Percentiles rank a stretch among this genome's conserved stretches.
Evolutionary conservation across 2,888 invertebrate species (phyloP).

Genomic region (Alloplasta piceator): DNA sequence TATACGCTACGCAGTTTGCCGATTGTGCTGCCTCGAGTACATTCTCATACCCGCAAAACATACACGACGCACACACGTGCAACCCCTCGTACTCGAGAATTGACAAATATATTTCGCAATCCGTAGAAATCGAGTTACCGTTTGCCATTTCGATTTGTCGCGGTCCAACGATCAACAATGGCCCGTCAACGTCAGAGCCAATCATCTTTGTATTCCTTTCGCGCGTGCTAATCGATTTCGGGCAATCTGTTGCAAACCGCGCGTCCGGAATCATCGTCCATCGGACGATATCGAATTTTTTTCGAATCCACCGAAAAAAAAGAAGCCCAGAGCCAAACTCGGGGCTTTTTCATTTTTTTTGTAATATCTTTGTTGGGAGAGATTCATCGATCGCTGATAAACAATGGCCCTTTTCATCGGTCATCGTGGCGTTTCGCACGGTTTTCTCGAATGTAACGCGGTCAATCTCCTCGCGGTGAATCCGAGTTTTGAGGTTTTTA

Average conservation of each 20-base stretch:
- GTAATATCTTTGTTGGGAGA: too few relatives aligned
- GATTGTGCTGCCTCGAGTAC: slow-evolving; percentile 34
- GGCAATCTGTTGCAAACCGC: slow-evolving; percentile 46
- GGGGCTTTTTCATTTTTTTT: too few relatives aligned
- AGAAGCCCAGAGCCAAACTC: too few relatives aligned
- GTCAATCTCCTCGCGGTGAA: slow-evolving; percentile 46
- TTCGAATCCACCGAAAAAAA: slow-evolving; percentile 1
- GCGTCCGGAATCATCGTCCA: slow-evolving; percentile 36
- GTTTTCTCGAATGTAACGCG: slow-evolving; percentile 63
- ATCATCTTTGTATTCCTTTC: slow-evolving; percentile 79
- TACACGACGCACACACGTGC: slow-evolving; percentile 41
- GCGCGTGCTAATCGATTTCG: slow-evolving; percentile 66
- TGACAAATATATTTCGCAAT: slow-evolving; percentile 81
- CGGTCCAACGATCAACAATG: slow-evolving; percentile 81
- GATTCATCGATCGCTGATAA: too few relatives aligned
- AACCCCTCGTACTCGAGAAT: background rate
- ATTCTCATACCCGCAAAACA: slow-evolving; percentile 68
- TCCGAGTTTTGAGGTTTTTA: slow-evolving; percentile 60
- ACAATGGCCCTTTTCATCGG: background rate
- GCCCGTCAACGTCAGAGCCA: slow-evolving; percentile 72
- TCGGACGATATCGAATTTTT: slow-evolving; percentile 40
- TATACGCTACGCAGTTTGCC: slow-evolving; percentile 68
- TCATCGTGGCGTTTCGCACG: slow-evolving; percentile 65
- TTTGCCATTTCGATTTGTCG: slow-evolving; percentile 82
- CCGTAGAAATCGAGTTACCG: slow-evolving; percentile 80